These are phyloP conservation scores for Diadromus collaris DNA, from an alignment of 2,888 invertebrate species.

Conservation along the genomic window DNA sequence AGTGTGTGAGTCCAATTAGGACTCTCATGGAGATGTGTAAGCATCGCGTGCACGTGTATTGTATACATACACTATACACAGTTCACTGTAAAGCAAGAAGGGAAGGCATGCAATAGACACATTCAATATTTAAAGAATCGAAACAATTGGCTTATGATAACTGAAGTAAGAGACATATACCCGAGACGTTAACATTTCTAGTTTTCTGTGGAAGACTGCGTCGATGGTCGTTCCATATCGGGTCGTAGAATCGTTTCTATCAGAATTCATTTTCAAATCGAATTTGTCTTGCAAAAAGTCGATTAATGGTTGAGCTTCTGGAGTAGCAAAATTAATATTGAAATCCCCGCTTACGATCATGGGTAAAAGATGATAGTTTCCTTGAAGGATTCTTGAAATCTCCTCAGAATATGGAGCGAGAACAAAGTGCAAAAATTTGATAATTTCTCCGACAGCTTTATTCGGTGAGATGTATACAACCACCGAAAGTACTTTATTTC, in stretches of 20 bases:
- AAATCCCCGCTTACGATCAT: conserved; percentile 18
- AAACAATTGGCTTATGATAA: background rate
- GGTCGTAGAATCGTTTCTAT: background rate
- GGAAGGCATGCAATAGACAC: background rate
- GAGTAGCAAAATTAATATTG: conserved; percentile 4
- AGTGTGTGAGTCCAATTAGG: no score
- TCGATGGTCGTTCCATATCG: conserved; percentile 5
- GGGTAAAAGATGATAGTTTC: conserved; percentile 3
- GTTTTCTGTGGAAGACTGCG: background rate
- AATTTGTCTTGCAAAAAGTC: conserved; percentile 1
- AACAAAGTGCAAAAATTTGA: conserved; percentile 34
- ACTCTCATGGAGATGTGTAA: no score
- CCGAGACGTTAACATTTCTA: conserved; percentile 4
- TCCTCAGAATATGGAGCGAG: conserved; percentile 29
- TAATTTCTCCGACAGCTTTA: conserved; percentile 17
- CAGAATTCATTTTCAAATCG: background rate
- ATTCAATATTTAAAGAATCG: background rate
- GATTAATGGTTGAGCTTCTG: conserved; percentile 3
- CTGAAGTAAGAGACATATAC: background rate
- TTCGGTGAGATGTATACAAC: conserved; percentile 47
- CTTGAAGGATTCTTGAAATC: conserved; percentile 1
- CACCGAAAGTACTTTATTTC: conserved; percentile 29
- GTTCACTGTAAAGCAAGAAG: no score
- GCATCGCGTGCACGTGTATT: no score
- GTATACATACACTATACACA: no score